phyloP scores from a whole-genome alignment of 2,113 vertebrate genomes.

The Rhabdomys dilectus region DNA sequence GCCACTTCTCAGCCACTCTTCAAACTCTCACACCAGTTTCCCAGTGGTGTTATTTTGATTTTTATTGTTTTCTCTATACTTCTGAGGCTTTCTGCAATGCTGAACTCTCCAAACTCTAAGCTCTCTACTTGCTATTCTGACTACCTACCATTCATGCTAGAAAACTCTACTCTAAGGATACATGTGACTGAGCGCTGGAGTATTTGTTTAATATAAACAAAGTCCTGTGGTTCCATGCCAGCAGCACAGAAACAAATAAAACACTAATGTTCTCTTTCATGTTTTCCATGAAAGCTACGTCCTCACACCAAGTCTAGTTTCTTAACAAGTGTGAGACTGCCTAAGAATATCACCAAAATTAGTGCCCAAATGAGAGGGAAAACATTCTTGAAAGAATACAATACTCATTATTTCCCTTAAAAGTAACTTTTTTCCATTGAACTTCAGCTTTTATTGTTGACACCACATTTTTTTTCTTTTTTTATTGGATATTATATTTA shows the following conservation, averaged over 20 bases:
- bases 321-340: not conserved
- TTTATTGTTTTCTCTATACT: not conserved
- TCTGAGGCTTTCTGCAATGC: conserved; percentile 3
- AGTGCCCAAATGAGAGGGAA: conserved; percentile 9
- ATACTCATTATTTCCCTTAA: conserved; percentile 19
- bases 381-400: not conserved
- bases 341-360: conserved; percentile 34
- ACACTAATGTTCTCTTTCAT: not conserved
- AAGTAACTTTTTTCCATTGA: not conserved
- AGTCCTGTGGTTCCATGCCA: not conserved
- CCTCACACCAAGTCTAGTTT: not conserved
- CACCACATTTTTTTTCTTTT: too few relatives aligned
- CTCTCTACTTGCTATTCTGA: not conserved
- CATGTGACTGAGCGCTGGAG: not conserved
- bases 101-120: not conserved
- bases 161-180: not conserved
- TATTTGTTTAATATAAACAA: not conserved
- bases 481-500: too few relatives aligned
- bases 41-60: not conserved
- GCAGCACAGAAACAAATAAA: not conserved
- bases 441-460: too few relatives aligned
- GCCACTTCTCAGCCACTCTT: not conserved
- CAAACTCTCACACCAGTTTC: not conserved
- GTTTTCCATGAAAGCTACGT: not conserved
- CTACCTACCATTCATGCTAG: not conserved